Conservation (phyloP, 2,888 invertebrate genomes). For the Thecocarcelia acutangulata region DNA sequence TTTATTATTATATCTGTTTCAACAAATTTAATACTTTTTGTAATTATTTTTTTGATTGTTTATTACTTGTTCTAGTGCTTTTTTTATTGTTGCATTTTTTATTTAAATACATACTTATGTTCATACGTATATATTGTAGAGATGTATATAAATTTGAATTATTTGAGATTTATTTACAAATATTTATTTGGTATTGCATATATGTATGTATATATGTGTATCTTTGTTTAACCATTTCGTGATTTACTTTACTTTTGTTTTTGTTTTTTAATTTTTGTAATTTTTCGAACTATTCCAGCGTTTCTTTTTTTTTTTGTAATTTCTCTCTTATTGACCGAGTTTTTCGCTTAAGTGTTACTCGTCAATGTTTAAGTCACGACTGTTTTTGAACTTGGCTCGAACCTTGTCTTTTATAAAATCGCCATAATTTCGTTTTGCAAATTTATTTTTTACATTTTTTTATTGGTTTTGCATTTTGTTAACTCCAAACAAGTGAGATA, state of each 20-base stretch:
- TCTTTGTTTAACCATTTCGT: conserved; percentile 20
- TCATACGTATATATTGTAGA: neutral
- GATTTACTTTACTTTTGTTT: neutral
- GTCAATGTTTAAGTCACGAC: conserved; percentile 74
- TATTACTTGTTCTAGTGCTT: neutral
- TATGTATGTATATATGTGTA: too few species aligned
- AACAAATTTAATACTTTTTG: neutral
- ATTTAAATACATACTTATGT: too few species aligned
- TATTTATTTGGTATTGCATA: neutral
- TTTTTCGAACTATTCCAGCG: conserved; percentile 4
- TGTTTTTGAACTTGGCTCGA: conserved; percentile 75
- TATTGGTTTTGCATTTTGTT: conserved; percentile 40
- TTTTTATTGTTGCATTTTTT: conserved; percentile 1
- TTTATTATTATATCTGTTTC: conserved; percentile 18
- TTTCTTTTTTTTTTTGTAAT: conserved; percentile 20
- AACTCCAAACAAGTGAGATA: conserved; percentile 27
- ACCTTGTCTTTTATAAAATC: conserved; percentile 77
- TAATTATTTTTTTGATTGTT: neutral
- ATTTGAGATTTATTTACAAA: neutral
- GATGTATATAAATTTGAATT: neutral
- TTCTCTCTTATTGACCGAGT: conserved; percentile 12
- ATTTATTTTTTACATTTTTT: conserved; percentile 25
- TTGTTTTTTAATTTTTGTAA: conserved; percentile 19
- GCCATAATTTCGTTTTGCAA: conserved; percentile 69
- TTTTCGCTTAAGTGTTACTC: conserved; percentile 68